Percentiles rank a stretch among this genome's conserved stretches.
Conservation (phyloP, 2,113 vertebrate genomes). For the Dryoscopus gambensis region DNA sequence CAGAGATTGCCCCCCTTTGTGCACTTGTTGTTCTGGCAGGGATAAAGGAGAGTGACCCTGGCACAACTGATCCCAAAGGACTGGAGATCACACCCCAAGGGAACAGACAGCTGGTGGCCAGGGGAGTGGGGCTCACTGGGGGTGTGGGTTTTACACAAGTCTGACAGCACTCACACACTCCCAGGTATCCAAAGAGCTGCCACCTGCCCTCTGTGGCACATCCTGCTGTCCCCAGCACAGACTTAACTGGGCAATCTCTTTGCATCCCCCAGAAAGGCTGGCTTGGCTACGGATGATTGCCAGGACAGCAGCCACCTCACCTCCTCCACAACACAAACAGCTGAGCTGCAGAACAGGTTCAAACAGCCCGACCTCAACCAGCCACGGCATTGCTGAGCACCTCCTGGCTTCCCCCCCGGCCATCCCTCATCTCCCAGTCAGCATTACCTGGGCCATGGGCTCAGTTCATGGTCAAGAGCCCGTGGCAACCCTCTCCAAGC, state of each 20-base stretch:
- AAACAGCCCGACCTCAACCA: background rate
- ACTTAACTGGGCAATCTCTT: background rate
- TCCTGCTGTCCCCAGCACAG: background rate
- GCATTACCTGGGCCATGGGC: rapidly evolving
- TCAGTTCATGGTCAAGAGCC: background rate
- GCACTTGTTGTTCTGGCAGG: background rate
- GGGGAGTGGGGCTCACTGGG: background rate
- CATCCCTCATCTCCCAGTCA: background rate
- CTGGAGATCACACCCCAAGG: background rate
- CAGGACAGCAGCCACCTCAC: background rate
- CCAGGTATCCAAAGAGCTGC: background rate
- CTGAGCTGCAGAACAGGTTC: background rate
- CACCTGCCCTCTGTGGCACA: rapidly evolving
- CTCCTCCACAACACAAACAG: background rate
- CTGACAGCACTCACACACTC: background rate
- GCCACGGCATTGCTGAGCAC: background rate
- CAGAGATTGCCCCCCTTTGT: background rate
- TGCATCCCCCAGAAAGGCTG: background rate
- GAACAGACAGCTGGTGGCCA: rapidly evolving
- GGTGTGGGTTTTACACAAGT: background rate
- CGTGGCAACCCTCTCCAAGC: rapidly evolving
- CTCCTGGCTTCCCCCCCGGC: background rate
- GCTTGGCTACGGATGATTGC: background rate
- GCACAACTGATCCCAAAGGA: background rate
- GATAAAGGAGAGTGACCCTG: background rate